Conservation (phyloP, 37 sponge, comb jelly and placozoan species). For the Theonella swinhoei region DNA sequence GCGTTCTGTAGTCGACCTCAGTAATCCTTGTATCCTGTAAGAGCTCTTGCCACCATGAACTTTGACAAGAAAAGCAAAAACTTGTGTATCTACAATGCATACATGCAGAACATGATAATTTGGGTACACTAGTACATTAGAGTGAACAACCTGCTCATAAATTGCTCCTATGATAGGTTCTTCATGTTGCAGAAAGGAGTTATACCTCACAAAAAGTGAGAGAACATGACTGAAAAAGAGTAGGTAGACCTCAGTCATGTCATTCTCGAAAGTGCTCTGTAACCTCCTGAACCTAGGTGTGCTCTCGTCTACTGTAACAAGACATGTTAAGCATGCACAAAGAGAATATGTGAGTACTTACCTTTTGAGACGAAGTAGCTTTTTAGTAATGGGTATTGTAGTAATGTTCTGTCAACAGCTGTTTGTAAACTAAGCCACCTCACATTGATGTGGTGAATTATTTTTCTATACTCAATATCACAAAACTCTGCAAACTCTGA, state of each 20-base stretch:
- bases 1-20: no score
- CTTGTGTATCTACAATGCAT: neutral
- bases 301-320: neutral
- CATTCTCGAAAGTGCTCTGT: neutral
- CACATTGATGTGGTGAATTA: conserved; percentile 18
- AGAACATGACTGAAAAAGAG: conserved; percentile 19
- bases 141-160: neutral
- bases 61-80: neutral
- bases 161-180: conserved; percentile 32
- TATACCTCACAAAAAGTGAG: conserved; percentile 32
- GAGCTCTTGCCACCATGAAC: no score
- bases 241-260: conserved; percentile 37
- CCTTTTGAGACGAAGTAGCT: conserved; percentile 27
- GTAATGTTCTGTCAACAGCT: conserved; percentile 20
- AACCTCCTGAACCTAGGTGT: neutral
- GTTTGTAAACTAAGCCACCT: conserved; percentile 42
- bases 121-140: neutral
- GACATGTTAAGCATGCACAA: neutral
- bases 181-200: conserved; percentile 29
- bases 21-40: no score
- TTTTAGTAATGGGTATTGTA: conserved; percentile 10
- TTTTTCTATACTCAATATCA: conserved; percentile 30
- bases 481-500: conserved; percentile 30
- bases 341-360: neutral
- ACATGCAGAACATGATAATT: conserved; percentile 21